Base-by-base conservation (phyloP, 1,140 invertebrate genomes). In the Drosophila rhopaloa region DNA sequence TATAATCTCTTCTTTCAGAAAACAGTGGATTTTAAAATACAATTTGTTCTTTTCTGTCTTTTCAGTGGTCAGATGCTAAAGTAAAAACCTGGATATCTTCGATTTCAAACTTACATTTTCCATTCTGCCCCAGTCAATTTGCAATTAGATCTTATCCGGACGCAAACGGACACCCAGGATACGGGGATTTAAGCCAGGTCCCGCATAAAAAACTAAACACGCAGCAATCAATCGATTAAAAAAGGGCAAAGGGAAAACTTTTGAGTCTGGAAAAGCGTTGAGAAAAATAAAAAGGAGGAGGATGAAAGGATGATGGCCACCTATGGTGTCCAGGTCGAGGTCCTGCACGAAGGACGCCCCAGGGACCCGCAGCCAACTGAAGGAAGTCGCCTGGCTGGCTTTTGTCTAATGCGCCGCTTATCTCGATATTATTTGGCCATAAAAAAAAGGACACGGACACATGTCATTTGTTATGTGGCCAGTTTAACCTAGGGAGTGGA, bases 191-290 rank as follows among this genome's bases (percentile, higher is more conserved):
- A 56, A 50, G 56, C 55, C 67, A 65, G 67, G 62, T 54, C 83
- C 83, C 84, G 83, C 84, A 88, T 89, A 74, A 68, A 68, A 88
- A 77, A 72, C 76, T 66, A 75, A 86, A 70, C 73, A 83, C 71
- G 71, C 79, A 79, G 76, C 83, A 89, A 88, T 88, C 83, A 88
- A 88, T 88, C 83, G 83, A 88, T 88, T 89, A 77, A 89, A 79
- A 59, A 70, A 54, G 24, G 62, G 29, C 48, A 54, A 55, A 32
- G 40, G 50, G 24, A 13, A 32, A 57, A 57, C n/a, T 71, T 71
- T 48, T 16, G 27, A 37, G 43, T 37, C 65, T 8, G 75, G 24
- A 19, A 6, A 14, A 11, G 5, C 7, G n/a, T 10, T 50, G 48
- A 8, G 14, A 8, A n/a, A 9, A 9, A 9, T 8, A 27, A 10